These are phyloP conservation scores for Neopipo cinnamomea DNA, from an alignment of 2,113 vertebrate species.

Conservation along the genomic window DNA sequence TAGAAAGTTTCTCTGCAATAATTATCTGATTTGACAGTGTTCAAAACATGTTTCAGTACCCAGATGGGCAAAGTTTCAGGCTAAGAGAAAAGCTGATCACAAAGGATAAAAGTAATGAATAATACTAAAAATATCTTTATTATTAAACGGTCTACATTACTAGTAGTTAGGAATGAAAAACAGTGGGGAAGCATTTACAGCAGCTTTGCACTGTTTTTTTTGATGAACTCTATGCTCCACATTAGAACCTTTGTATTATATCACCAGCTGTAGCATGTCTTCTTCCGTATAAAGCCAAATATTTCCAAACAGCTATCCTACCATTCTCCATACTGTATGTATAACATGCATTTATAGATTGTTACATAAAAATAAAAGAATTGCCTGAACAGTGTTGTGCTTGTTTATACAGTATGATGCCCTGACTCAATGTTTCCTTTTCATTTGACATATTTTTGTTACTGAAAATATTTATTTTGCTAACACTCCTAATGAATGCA, in stretches of 20 bases:
- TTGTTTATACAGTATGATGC: neutral
- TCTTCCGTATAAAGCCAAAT: neutral
- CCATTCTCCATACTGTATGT: neutral
- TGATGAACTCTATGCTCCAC: neutral
- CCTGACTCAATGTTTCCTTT: neutral
- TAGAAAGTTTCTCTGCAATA: neutral
- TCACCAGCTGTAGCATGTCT: neutral
- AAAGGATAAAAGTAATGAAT: neutral
- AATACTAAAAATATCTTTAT: neutral
- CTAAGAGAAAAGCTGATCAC: neutral
- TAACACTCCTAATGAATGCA: neutral
- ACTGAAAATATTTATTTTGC: conserved; percentile 25
- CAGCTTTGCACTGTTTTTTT: neutral
- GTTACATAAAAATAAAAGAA: neutral
- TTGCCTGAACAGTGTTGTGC: neutral
- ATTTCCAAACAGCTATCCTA: neutral
- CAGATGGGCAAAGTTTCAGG: neutral
- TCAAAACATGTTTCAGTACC: neutral
- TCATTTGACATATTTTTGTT: neutral
- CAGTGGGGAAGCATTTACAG: neutral
- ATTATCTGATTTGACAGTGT: neutral
- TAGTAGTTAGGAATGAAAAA: neutral
- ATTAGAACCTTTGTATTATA: neutral
- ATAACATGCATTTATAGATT: neutral
- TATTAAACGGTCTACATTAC: neutral